Conservation (phyloP, 2,797 vertebrate genomes). For the Gephyroberyx darwinii region DNA sequence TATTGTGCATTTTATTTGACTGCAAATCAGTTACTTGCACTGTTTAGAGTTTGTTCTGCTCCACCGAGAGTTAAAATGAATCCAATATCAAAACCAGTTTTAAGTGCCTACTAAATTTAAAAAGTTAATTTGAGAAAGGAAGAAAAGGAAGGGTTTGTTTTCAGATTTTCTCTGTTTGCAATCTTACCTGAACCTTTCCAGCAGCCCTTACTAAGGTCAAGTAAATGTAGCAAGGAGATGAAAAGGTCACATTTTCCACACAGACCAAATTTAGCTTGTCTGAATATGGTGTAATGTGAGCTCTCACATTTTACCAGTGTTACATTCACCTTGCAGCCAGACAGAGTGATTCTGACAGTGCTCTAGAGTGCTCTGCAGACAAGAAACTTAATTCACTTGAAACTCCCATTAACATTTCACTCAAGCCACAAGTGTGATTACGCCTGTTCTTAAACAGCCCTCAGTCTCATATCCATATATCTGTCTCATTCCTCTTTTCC, state of each 20-base stretch:
- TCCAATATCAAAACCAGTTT: neutral
- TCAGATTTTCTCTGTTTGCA: neutral
- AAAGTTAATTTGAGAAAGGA: neutral
- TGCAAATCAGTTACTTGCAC: neutral
- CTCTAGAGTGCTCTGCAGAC: slow-evolving; percentile 36
- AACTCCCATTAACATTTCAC: slow-evolving; percentile 73
- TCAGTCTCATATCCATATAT: slow-evolving; percentile 76
- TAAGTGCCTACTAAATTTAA: neutral
- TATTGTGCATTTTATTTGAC: neutral
- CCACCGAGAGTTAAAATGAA: neutral
- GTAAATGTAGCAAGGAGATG: slow-evolving; percentile 7
- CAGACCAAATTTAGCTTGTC: slow-evolving; percentile 17
- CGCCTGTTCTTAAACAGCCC: slow-evolving; percentile 66
- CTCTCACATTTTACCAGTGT: slow-evolving; percentile 23
- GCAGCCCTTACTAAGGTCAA: slow-evolving; percentile 7
- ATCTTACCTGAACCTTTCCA: neutral
- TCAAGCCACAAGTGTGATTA: slow-evolving; percentile 75
- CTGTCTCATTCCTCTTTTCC: slow-evolving; percentile 73
- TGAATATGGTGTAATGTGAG: slow-evolving; percentile 10
- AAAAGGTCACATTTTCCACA: slow-evolving; percentile 23
- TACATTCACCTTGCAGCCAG: slow-evolving; percentile 49
- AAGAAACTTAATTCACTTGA: slow-evolving; percentile 57
- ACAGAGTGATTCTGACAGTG: slow-evolving; percentile 26
- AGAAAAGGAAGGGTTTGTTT: neutral
- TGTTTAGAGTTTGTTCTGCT: neutral